Conservation (phyloP, 1,140 invertebrate genomes). For the Propsilocerus akamusi region DNA sequence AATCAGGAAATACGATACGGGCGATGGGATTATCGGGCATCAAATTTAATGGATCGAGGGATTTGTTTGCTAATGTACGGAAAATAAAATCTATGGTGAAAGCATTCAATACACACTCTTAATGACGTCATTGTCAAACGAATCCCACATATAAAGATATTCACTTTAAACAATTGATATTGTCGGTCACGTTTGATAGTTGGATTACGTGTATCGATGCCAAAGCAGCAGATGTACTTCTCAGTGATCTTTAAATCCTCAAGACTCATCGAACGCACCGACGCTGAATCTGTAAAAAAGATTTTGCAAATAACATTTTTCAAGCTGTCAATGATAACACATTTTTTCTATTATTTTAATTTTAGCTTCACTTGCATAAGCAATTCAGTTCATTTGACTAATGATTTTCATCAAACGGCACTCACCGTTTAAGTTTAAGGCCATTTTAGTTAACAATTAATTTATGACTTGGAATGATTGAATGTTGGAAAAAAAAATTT, state of each 20-base stretch:
- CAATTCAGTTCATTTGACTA: no score
- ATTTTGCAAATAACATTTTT: no score
- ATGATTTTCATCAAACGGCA: no score
- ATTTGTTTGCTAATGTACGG: background rate
- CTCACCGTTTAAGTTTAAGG: background rate
- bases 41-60: background rate
- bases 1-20: no score
- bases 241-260: background rate
- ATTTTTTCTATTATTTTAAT: background rate
- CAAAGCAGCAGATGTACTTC: background rate
- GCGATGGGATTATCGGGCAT: no score
- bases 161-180: slow-evolving; percentile 1
- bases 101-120: background rate
- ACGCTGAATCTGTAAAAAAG: background rate
- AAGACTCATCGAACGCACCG: background rate
- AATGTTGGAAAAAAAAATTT: background rate
- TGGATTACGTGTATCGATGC: slow-evolving; percentile 1
- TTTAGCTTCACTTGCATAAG: no score
- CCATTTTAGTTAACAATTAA: background rate
- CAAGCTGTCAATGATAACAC: background rate
- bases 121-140: background rate
- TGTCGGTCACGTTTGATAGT: slow-evolving; percentile 1
- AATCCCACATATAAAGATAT: background rate
- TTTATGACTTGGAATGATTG: no score
- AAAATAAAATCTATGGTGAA: background rate